Base-by-base conservation (phyloP, 2,888 invertebrate genomes). In the Nomada goodeniana region DNA sequence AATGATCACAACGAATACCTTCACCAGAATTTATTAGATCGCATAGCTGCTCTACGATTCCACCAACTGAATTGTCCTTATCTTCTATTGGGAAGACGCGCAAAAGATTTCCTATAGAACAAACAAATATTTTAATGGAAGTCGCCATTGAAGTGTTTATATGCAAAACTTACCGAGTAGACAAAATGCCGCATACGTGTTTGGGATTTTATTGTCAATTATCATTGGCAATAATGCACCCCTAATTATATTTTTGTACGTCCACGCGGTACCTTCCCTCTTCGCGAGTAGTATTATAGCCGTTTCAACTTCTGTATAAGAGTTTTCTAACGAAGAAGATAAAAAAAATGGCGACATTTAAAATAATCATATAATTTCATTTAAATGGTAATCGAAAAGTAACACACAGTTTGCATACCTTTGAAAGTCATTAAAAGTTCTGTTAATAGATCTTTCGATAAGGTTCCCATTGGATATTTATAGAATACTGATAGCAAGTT, bases 231-330 rank as follows among this genome's bases (percentile, higher is more conserved):
- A 80, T 18, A 93, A 71, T 70, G 84, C 83, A 26, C 84, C 82
- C 20, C 84, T 70, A 65, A 93, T 86, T 23, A 95, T 89, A 88
- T 94, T 92, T n/a, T 92, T 88, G 68, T 92, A 89, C 2, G 94
- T 89, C 94, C 94, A 95, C 13, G 86, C 84, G 0, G 90, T 80
- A 2, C 94, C 93, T 85, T 93, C 90, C 85, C 91, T 93, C 85
- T 94, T 95, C 15, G 94, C 92, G 57, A 94, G 85, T 20, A 95
- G 85, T 72, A 94, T 88, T 71, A 95, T 86, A n/a, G 91, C 91
- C 4, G 89, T 88, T 73, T 91, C 86, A 10, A 91, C 53, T 52
- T 89, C 85, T 47, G 76, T 85, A 7, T 83, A 57, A 67, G 87
- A 87, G 44, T 89, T 89, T 65, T 82, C 92, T 90, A 57, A 55